Percentiles rank a stretch among this genome's conserved stretches.
phyloP scores from a whole-genome alignment of 92 coral and sea anemone genomes.

The Epizoanthus ramosus region DNA sequence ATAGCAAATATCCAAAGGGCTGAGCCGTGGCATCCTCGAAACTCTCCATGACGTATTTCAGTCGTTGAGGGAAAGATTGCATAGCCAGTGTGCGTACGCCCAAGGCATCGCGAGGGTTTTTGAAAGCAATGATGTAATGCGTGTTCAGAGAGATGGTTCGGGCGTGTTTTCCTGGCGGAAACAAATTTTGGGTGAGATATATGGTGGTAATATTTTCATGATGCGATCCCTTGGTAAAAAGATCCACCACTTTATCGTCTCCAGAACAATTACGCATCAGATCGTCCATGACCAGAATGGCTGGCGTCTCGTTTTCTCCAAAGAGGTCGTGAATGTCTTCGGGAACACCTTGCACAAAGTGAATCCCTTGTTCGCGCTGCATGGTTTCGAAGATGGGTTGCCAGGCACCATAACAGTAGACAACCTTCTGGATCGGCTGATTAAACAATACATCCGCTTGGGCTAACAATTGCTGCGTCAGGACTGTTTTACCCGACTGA shows the following conservation, averaged over 20 bases:
- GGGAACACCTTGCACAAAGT: too few species aligned
- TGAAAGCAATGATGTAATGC: slow-evolving; percentile 44
- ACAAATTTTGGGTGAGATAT: slow-evolving; percentile 48
- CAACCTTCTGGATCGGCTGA: slow-evolving; percentile 6
- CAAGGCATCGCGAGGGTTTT: slow-evolving; percentile 48
- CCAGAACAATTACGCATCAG: too few species aligned
- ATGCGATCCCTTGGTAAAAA: neutral
- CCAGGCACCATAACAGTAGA: slow-evolving; percentile 37
- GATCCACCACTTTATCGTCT: too few species aligned
- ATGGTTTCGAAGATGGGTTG: neutral
- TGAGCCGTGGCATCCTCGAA: slow-evolving; percentile 32
- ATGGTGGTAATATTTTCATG: slow-evolving; percentile 39
- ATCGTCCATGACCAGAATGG: too few species aligned
- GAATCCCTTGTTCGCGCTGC: too few species aligned
- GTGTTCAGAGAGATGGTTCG: slow-evolving; percentile 53
- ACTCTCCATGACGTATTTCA: slow-evolving; percentile 34
- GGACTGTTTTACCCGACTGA: slow-evolving; percentile 12
- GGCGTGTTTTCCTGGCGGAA: slow-evolving; percentile 32
- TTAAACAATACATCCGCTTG: neutral
- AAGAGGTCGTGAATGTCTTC: too few species aligned
- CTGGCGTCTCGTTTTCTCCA: too few species aligned
- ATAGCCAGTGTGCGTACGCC: slow-evolving; percentile 42
- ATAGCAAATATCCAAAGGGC: slow-evolving; percentile 38
- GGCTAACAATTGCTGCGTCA: neutral
- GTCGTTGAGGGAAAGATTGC: slow-evolving; percentile 44